A percentile compares a stretch with the other conserved stretches of the same genome.
Conservation (phyloP, 2,888 invertebrate species). For the Conomelus anceps region DNA sequence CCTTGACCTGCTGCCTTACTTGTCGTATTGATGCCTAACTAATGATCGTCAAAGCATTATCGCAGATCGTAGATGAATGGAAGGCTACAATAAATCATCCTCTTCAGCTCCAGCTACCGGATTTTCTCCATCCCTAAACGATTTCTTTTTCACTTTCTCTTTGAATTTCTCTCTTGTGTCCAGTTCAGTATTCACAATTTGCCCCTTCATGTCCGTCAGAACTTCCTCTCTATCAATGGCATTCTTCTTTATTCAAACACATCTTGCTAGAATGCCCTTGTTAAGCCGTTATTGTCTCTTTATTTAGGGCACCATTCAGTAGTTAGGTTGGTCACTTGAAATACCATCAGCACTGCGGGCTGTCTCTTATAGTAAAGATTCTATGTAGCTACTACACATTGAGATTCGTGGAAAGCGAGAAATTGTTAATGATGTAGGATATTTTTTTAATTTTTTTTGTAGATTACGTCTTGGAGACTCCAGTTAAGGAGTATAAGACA, state of each 20-base stretch:
- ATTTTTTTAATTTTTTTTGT: no score
- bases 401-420: background rate
- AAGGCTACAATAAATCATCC: background rate
- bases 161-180: background rate
- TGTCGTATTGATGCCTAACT: background rate
- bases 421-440: no score
- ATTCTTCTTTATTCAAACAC: background rate
- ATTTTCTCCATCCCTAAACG: background rate
- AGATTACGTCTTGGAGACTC: no score
- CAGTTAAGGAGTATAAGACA: no score
- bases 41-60: background rate
- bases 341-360: background rate
- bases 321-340: background rate
- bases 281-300: background rate
- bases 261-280: background rate
- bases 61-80: background rate
- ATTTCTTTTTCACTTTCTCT: background rate
- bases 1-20: slow-evolving; percentile 6
- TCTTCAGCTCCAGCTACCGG: background rate
- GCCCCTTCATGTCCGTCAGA: background rate
- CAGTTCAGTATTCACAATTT: background rate
- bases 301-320: background rate
- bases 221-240: background rate
- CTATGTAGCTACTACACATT: background rate
- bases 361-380: background rate